A percentile compares a stretch with the other conserved stretches of the same genome.
These are phyloP conservation scores for Channallabes apus DNA, from an alignment of 2,797 vertebrate genomes.

Conservation along the genomic window DNA sequence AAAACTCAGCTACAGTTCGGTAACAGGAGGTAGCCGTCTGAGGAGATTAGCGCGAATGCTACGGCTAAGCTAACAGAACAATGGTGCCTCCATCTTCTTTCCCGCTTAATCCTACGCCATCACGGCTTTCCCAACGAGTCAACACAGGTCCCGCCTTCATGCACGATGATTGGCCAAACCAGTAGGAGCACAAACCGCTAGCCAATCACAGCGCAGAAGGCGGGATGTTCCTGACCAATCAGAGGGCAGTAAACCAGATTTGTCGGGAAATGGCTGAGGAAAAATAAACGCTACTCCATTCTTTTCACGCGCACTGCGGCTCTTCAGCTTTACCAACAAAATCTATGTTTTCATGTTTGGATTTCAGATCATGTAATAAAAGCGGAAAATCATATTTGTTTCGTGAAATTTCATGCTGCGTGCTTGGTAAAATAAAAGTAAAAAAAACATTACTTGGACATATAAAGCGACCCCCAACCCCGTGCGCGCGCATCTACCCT, in stretches of 20 bases:
- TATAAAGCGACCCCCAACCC: neutral
- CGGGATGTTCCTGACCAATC: neutral
- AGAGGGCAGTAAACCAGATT: neutral
- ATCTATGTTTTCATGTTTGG: too few relatives aligned
- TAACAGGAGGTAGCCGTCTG: too few relatives aligned
- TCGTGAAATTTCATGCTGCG: neutral
- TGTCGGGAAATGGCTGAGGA: constrained; percentile 18
- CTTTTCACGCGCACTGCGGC: neutral
- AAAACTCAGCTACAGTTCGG: neutral
- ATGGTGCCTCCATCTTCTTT: constrained; percentile 75
- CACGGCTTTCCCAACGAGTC: constrained; percentile 59
- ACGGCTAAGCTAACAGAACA: constrained; percentile 63
- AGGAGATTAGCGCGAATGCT: neutral
- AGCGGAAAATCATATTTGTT: too few relatives aligned
- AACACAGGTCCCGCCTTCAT: constrained; percentile 28
- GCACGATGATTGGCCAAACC: neutral
- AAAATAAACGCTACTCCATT: constrained; percentile 18
- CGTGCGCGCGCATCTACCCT: neutral
- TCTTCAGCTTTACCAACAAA: too few relatives aligned
- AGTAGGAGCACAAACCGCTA: too few relatives aligned
- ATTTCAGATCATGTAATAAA: too few relatives aligned
- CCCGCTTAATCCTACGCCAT: constrained; percentile 69
- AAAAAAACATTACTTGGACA: too few relatives aligned
- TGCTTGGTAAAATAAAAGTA: neutral
- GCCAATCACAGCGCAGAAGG: neutral